Evolutionary conservation across 35 echinoderm and acorn worm species (phyloP).

Genomic region (Amphiura filiformis): DNA sequence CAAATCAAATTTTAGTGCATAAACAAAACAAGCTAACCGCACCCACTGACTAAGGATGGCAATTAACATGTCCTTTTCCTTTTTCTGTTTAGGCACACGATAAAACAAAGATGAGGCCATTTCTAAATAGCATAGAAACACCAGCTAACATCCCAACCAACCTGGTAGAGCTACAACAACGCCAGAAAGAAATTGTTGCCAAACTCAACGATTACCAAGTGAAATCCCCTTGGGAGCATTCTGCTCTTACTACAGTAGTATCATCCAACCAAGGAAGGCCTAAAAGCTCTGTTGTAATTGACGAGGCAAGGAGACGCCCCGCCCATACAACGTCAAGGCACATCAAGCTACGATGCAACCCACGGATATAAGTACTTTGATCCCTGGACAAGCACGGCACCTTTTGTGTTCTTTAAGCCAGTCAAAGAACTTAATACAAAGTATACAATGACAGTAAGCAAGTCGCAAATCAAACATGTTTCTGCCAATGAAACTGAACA

Average conservation of each 20-base stretch:
- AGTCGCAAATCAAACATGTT: conserved; percentile 61
- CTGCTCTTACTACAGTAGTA: background rate
- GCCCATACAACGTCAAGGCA: too few species aligned
- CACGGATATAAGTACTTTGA: conserved; percentile 19
- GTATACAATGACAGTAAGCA: conserved; percentile 78
- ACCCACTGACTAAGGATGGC: too few species aligned
- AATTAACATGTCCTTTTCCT: too few species aligned
- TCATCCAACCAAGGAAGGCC: background rate
- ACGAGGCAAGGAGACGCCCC: too few species aligned
- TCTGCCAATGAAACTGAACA: conserved; percentile 35
- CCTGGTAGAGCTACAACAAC: background rate
- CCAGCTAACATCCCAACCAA: background rate
- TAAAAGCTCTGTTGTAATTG: background rate
- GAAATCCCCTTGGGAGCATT: background rate
- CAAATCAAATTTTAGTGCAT: too few species aligned
- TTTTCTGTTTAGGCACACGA: background rate
- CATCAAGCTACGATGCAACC: background rate
- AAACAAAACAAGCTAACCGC: too few species aligned
- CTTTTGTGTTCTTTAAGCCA: conserved; percentile 31
- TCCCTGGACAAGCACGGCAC: conserved; percentile 33
- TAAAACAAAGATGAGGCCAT: background rate
- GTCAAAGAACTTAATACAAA: conserved; percentile 55
- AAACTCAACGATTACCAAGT: background rate
- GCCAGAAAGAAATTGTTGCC: background rate
- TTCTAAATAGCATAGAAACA: background rate